Conservation (phyloP, 2,113 vertebrate species). For the Tachysurus fulvidraco region DNA sequence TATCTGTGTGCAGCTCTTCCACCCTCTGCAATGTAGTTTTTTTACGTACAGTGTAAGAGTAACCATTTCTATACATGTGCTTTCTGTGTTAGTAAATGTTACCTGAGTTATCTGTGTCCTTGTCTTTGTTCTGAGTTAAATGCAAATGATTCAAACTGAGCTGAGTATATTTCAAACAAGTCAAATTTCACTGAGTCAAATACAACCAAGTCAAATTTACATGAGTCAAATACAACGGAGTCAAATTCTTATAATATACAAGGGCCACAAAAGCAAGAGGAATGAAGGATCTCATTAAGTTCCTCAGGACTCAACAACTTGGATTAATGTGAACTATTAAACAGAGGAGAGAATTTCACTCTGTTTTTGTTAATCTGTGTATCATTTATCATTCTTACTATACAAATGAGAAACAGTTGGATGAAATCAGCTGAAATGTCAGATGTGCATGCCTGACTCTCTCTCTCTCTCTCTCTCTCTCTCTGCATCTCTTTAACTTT, state of each 20-base stretch:
- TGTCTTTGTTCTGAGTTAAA: neutral
- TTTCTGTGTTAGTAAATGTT: neutral
- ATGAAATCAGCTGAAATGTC: neutral
- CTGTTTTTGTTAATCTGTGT: neutral
- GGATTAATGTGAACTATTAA: neutral
- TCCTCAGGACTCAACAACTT: neutral
- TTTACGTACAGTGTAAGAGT: neutral
- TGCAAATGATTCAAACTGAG: too few relatives aligned
- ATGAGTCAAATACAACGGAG: too few relatives aligned
- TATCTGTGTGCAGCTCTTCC: too few relatives aligned
- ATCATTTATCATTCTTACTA: neutral
- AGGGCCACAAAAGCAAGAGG: neutral
- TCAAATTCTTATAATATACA: neutral
- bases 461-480: neutral
- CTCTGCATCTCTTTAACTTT: neutral
- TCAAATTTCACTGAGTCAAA: too few relatives aligned
- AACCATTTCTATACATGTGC: neutral
- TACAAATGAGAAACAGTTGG: neutral
- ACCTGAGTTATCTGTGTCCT: neutral
- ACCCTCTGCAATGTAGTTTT: neutral
- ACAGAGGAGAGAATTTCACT: conserved; percentile 1
- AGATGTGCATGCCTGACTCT: neutral
- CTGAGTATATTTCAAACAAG: too few relatives aligned
- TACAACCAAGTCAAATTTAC: too few relatives aligned
- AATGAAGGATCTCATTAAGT: neutral